phyloP scores from a whole-genome alignment of 2,797 vertebrate genomes.

The Amniataba percoides region DNA sequence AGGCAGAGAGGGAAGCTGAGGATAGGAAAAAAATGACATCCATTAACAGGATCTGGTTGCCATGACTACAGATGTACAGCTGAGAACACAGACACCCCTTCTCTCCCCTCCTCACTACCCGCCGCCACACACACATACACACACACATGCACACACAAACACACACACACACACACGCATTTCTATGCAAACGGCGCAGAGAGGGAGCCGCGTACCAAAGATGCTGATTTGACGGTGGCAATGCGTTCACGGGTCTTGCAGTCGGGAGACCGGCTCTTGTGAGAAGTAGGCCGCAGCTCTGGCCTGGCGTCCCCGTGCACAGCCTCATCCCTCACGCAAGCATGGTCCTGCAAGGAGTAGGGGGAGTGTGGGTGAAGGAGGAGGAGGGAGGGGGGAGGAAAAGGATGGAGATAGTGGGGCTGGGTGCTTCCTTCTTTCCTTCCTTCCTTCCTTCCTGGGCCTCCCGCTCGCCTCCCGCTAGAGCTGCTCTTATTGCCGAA shows the following conservation, averaged over 20 bases:
- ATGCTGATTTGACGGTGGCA: slow-evolving; percentile 97
- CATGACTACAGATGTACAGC: slow-evolving; percentile 93
- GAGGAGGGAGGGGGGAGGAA: slow-evolving; percentile 85
- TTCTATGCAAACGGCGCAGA: slow-evolving; percentile 39
- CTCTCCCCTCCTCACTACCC: slow-evolving; percentile 51
- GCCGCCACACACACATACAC: slow-evolving; percentile 57
- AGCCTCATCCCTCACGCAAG: slow-evolving; percentile 97
- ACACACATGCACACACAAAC: slow-evolving; percentile 16
- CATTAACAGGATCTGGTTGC: slow-evolving; percentile 90
- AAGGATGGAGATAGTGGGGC: slow-evolving; percentile 84
- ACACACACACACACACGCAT: slow-evolving; percentile 26
- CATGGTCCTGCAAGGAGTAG: slow-evolving; percentile 87
- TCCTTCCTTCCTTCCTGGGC: too few species aligned
- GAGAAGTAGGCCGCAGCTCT: slow-evolving; percentile 98
- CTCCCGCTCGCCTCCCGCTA: slow-evolving; percentile 74
- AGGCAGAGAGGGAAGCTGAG: slow-evolving; percentile 72
- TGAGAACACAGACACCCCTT: slow-evolving; percentile 79
- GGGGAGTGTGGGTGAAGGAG: too few species aligned
- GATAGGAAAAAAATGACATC: slow-evolving; percentile 80
- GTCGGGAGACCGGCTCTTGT: slow-evolving; percentile 95
- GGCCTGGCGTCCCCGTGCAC: slow-evolving; percentile 97
- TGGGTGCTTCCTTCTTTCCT: too few species aligned
- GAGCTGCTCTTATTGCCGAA: slow-evolving; percentile 79
- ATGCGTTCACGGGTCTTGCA: slow-evolving; percentile 95
- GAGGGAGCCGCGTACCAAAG: slow-evolving; percentile 90